These are phyloP conservation scores for Oncopodura yosiiana DNA, from an alignment of 1,140 invertebrate genomes.

Conservation along the genomic window DNA sequence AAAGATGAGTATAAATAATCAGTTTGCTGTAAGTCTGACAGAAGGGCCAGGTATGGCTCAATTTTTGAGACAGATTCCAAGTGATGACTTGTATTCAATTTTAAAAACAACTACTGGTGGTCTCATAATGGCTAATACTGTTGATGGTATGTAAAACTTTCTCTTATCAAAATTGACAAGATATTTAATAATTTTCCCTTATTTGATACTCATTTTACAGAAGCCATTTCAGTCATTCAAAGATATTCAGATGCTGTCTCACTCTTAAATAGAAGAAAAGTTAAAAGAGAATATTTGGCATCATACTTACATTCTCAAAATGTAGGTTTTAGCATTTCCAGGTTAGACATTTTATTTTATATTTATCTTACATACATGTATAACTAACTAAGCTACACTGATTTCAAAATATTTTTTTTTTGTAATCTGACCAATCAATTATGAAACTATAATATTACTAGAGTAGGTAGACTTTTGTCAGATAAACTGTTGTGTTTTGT, in stretches of 20 bases:
- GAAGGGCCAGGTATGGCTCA: no score
- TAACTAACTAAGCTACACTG: no score
- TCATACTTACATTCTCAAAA: constrained; percentile 5
- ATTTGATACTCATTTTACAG: background rate
- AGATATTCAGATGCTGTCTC: constrained; percentile 13
- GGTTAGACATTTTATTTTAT: no score
- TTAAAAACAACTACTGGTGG: constrained; percentile 16
- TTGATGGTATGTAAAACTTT: constrained; percentile 5
- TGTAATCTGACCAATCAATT: no score
- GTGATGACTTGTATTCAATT: constrained; percentile 9
- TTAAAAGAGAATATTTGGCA: constrained; percentile 12
- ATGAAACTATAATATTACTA: no score
- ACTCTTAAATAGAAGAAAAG: constrained; percentile 8
- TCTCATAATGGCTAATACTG: background rate
- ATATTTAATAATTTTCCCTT: background rate
- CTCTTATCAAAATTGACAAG: background rate
- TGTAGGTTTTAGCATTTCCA: background rate
- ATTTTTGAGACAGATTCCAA: constrained; percentile 4
- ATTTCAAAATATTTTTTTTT: no score
- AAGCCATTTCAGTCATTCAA: constrained; percentile 8
- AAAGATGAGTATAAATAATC: no score
- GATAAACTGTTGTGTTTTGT: no score
- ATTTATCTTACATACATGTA: no score
- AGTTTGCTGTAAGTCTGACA: background rate
- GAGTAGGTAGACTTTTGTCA: no score